These are phyloP conservation scores for Epinotia ramella DNA, from an alignment of 2,888 invertebrate genomes.

Conservation along the genomic window DNA sequence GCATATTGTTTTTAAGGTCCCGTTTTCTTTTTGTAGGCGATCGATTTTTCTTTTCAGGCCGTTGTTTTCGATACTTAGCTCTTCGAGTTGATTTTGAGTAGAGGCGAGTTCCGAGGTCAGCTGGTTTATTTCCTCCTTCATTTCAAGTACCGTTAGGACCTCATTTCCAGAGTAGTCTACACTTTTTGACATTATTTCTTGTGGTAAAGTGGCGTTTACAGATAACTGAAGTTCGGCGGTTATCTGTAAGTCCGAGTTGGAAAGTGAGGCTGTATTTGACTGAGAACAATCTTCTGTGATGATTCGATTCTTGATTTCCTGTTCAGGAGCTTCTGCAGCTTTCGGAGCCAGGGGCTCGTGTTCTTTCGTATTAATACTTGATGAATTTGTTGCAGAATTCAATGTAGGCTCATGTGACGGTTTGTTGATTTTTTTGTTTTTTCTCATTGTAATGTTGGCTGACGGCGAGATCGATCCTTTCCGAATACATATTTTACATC, in stretches of 20 bases:
- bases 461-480: neutral
- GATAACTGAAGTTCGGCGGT: neutral
- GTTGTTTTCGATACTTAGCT: slow-evolving; percentile 10
- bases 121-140: neutral
- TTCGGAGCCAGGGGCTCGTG: neutral
- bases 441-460: neutral
- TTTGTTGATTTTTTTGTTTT: neutral
- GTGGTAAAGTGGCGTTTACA: neutral
- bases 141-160: neutral
- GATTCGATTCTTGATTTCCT: neutral
- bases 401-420: too few relatives aligned
- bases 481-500: neutral
- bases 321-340: neutral
- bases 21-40: slow-evolving; percentile 1
- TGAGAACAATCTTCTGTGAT: neutral
- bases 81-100: too few relatives aligned
- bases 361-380: too few relatives aligned
- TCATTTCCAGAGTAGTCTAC: slow-evolving; percentile 9
- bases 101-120: neutral
- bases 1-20: slow-evolving; percentile 2
- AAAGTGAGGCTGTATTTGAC: neutral
- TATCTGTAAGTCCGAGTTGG: neutral
- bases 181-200: neutral
- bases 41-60: slow-evolving; percentile 9
- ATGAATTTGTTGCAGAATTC: too few relatives aligned